Conservation (phyloP, 2,888 invertebrate genomes). For the Caenorhabditis imperialis region DNA sequence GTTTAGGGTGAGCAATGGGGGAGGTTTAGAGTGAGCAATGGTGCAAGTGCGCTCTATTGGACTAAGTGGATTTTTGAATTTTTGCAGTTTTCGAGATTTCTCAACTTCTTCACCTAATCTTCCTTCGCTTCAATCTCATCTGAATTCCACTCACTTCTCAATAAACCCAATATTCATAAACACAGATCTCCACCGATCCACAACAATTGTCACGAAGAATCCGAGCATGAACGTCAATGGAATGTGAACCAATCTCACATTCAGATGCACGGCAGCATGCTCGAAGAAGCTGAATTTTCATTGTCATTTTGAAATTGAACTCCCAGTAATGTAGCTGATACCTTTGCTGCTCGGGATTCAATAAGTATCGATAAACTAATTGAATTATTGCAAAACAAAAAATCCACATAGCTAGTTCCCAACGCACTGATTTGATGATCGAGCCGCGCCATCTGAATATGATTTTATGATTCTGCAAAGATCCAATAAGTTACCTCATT, state of each 20-base stretch:
- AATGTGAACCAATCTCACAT: slow-evolving; percentile 58
- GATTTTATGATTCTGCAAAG: neutral
- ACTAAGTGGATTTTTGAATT: too few species aligned
- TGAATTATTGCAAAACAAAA: slow-evolving; percentile 14
- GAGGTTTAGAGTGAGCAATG: neutral
- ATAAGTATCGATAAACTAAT: slow-evolving; percentile 19
- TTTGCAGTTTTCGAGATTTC: too few species aligned
- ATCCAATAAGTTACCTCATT: slow-evolving; percentile 17
- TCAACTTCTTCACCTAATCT: too few species aligned
- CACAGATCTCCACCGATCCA: slow-evolving; percentile 60
- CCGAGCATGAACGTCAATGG: too few species aligned
- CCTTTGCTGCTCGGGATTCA: slow-evolving; percentile 26
- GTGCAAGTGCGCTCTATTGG: too few species aligned
- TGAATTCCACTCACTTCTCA: slow-evolving; percentile 36
- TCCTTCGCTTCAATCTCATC: too few species aligned
- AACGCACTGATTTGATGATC: slow-evolving; percentile 23
- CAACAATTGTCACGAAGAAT: slow-evolving; percentile 68
- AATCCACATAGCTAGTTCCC: slow-evolving; percentile 38
- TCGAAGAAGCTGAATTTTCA: slow-evolving; percentile 25
- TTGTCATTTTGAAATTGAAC: neutral
- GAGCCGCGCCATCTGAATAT: slow-evolving; percentile 35
- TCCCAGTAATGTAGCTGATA: neutral
- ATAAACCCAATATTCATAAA: slow-evolving; percentile 58
- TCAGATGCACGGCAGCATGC: slow-evolving; percentile 38
- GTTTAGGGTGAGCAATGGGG: too few species aligned